Conservation (phyloP, 2,113 vertebrate species). For the Halichoerus grypus region DNA sequence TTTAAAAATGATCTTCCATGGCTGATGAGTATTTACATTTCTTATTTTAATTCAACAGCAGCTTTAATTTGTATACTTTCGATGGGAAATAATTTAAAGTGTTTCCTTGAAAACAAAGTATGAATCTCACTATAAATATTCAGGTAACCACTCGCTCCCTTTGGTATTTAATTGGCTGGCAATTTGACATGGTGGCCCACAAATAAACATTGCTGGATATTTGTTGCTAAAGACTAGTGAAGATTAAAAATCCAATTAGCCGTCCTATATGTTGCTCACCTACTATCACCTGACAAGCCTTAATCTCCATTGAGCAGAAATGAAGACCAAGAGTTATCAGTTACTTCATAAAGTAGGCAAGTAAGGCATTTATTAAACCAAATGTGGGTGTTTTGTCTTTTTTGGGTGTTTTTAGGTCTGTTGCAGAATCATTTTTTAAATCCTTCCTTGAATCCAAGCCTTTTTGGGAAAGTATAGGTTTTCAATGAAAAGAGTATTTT, state of each 20-base stretch:
- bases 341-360: not conserved
- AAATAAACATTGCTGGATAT: not conserved
- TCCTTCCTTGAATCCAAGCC: not conserved
- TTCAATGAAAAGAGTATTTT: not conserved
- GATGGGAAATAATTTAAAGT: slow-evolving; percentile 53
- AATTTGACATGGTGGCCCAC: slow-evolving; percentile 15
- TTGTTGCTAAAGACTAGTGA: not conserved
- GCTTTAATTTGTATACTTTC: slow-evolving; percentile 64
- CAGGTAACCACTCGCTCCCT: slow-evolving; percentile 42
- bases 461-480: not conserved
- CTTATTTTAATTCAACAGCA: slow-evolving; percentile 65
- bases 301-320: not conserved
- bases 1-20: slow-evolving; percentile 69
- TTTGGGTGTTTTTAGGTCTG: not conserved
- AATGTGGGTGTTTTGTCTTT: not conserved
- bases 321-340: slow-evolving; percentile 1
- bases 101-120: slow-evolving; percentile 42
- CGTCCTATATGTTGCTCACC: not conserved
- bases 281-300: not conserved
- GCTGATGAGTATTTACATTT: slow-evolving; percentile 65
- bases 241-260: slow-evolving; percentile 61
- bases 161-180: slow-evolving; percentile 53
- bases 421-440: not conserved
- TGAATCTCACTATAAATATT: slow-evolving; percentile 42
- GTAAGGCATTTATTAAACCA: not conserved